Conservation (phyloP, 2,113 vertebrate genomes). For the Embiotoca jacksoni region DNA sequence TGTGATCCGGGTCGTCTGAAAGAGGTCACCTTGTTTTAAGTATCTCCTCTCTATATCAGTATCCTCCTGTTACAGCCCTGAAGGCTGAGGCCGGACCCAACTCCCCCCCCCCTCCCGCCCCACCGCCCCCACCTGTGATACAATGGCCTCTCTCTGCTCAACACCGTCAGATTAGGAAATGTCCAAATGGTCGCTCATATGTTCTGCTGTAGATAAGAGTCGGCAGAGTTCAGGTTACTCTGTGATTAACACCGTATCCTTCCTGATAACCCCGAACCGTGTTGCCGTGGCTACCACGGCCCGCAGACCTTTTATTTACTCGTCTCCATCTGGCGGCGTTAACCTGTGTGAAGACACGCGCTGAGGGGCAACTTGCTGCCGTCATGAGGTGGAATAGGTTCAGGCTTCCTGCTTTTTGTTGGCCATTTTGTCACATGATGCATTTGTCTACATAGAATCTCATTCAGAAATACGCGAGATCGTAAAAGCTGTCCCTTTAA, state of each 20-base stretch:
- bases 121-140: constrained; percentile 64
- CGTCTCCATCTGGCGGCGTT: constrained; percentile 47
- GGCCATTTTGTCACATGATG: too few relatives aligned
- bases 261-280: constrained; percentile 70
- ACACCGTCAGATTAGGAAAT: constrained; percentile 74
- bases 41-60: constrained; percentile 60
- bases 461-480: too few relatives aligned
- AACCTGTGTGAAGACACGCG: constrained; percentile 47
- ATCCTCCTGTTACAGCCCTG: constrained; percentile 79
- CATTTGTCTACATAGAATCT: neutral
- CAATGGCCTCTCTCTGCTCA: constrained; percentile 76
- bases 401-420: too few relatives aligned
- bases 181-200: constrained; percentile 82
- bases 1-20: constrained; percentile 63
- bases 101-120: constrained; percentile 49
- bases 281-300: constrained; percentile 45
- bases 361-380: neutral
- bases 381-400: too few relatives aligned
- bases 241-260: constrained; percentile 76
- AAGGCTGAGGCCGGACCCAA: constrained; percentile 62
- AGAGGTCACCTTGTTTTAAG: constrained; percentile 64
- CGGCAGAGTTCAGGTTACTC: constrained; percentile 79
- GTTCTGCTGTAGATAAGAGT: constrained; percentile 77
- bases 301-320: constrained; percentile 54
- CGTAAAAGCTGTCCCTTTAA: too few relatives aligned